Evolutionary conservation across 2,888 invertebrate genomes (phyloP), one percentile per base, ranked within the genome.

Genomic region (Drosophila neoperkinsi): DNA sequence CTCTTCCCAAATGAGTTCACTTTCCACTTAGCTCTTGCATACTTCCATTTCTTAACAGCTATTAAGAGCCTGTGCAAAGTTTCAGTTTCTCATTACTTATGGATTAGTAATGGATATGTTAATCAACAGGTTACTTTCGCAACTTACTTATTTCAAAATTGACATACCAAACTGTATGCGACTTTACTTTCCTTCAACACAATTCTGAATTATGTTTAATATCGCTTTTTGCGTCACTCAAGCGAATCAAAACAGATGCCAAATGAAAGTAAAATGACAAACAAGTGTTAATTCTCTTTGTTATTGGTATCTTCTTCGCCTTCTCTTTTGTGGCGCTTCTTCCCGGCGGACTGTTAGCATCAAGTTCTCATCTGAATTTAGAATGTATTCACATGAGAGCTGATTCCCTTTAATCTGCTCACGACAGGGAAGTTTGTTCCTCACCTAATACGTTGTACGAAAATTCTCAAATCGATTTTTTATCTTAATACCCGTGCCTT

Each of bases 231-330:
- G n/a, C 41, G 21, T 33, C n/a, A 30, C 21, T 38, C 28, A 7
- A 33, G 46, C 63, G 34, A 28, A 38, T 28, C 50, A 61, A 65
- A 62, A 36, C 51, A 58, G 56, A 50, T 25, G 34, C 1, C 52
- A 43, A 57, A 77, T 33, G 65, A 77, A 77, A 73, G 73, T 73
- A 50, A 76, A 61, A 50, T 98, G 90, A 51, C 30, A 55, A 18
- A 56, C 16, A 58, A 34, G 36, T 21, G n/a, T 53, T 64, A 36
- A 53, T 38, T 25, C 21, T 13, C 30, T 31, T 60, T 59, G 11
- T 25, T 61, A 43, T 31, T 59, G 11, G n/a, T 31, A 16, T 52
- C 16, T 60, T 55, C 38, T n/a, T 1, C 53, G 28, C 30, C 33
- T 28, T 51, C 28, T 57, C 58, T 30, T 49, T 28, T 31, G 46